Base-by-base conservation (phyloP, 2,113 vertebrate genomes). In the Apteryx owenii region DNA sequence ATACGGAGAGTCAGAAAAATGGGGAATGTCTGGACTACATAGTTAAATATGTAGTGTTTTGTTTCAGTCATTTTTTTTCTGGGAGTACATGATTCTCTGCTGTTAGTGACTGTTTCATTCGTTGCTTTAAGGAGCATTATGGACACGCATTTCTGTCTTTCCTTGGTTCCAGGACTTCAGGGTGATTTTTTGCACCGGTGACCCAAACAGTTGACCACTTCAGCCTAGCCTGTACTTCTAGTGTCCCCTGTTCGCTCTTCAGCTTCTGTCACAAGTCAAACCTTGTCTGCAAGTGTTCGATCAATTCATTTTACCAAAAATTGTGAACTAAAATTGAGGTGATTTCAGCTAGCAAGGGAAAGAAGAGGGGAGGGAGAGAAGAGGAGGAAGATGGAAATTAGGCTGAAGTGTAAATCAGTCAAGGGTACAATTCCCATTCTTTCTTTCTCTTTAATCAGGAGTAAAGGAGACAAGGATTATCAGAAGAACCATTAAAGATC, bases 361-460 rank as follows among this genome's bases (percentile, higher is more conserved):
- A 88, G 79, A 93, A 83, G 79, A 96, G 5, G 8, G 4, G 23
- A 73, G 38, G 31, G 33, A 89, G 38, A 86, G 68, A 95, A 96
- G 88, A 95, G 61, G 80, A 97, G 48, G 70, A 97, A 93, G 80
- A 72, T 54, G 80, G 85, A 97, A 96, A 97, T 98, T 94, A 98
- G 85, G 90, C 46, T 97, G 92, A 97, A 95, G 88, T 93, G 38
- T 97, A 96, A 97, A 98, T 98, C 96, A 91, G 85, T 90, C 81
- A 96, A 94, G 87, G 95, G 64, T 90, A 95, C 81, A 94, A 28
- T 98, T 97, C 56, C 91, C 5, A 8, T 40, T 62, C 72, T 96
- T 96, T 71, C 88, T 96, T 97, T 94, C 89, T 94, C 81, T 98
- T 97, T 97, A 96, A 98, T 98, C 97, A 97, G 94, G 96, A 97